Conservation (phyloP, 1,140 invertebrate species). For the Saccostrea echinata region DNA sequence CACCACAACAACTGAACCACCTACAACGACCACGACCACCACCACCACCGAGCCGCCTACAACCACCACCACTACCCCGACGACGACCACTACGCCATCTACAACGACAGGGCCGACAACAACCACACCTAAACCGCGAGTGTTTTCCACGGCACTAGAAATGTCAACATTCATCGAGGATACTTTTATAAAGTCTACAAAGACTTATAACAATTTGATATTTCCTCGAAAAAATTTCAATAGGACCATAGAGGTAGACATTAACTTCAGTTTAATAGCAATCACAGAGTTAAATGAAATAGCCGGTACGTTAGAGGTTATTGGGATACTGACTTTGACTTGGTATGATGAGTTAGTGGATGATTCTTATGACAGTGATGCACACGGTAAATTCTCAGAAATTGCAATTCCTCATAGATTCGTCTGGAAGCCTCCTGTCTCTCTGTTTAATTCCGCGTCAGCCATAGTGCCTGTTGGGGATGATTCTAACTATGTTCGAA, state of each 20-base stretch:
- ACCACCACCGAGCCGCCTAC: no score
- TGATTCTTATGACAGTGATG: constrained; percentile 30
- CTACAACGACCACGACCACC: no score
- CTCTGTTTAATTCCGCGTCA: constrained; percentile 51
- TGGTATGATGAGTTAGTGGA: constrained; percentile 50
- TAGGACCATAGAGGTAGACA: constrained; percentile 38
- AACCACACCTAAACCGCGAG: not conserved
- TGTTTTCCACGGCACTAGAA: not conserved
- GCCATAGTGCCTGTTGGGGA: constrained; percentile 46
- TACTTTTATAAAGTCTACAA: constrained; percentile 35
- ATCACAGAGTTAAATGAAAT: constrained; percentile 55
- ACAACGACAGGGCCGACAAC: not conserved
- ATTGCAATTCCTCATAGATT: constrained; percentile 46
- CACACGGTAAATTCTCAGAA: constrained; percentile 47
- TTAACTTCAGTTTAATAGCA: constrained; percentile 43
- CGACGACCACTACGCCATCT: not conserved
- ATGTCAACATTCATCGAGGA: constrained; percentile 12
- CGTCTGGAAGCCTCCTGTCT: constrained; percentile 53
- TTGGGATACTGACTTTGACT: constrained; percentile 41
- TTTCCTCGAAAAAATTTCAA: constrained; percentile 16
- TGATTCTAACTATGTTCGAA: constrained; percentile 41
- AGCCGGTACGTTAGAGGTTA: constrained; percentile 52
- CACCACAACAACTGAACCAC: no score
- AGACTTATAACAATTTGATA: constrained; percentile 44
- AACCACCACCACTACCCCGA: not conserved